Evolutionary conservation across 2,797 vertebrate species (phyloP).

Genomic region (Diplodus sargus): DNA sequence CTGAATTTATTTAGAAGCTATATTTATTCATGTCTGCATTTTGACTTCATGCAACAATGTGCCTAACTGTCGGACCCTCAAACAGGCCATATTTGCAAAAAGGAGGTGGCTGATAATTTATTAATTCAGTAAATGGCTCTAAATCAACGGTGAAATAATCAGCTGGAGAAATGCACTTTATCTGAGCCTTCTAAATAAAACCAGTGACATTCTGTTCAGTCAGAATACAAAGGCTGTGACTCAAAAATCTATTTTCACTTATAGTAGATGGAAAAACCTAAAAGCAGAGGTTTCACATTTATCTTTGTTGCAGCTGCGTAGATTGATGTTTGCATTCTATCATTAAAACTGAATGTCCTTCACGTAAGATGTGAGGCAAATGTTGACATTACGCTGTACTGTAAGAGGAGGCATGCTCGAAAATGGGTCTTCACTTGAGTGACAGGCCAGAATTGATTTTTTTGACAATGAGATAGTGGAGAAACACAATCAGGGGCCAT

Average conservation of each 20-base stretch:
- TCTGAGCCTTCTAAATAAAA: slow-evolving; percentile 43
- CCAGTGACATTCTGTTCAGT: slow-evolving; percentile 28
- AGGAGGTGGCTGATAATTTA: slow-evolving; percentile 30
- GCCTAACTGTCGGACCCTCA: slow-evolving; percentile 21
- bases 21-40: slow-evolving; percentile 22
- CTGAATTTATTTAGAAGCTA: slow-evolving; percentile 2
- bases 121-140: slow-evolving; percentile 23
- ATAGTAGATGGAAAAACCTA: slow-evolving; percentile 23
- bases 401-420: slow-evolving; percentile 22
- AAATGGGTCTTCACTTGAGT: slow-evolving; percentile 51
- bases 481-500: slow-evolving; percentile 52
- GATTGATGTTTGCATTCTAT: slow-evolving; percentile 61
- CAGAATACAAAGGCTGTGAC: slow-evolving; percentile 21
- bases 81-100: slow-evolving; percentile 1
- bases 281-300: slow-evolving; percentile 40
- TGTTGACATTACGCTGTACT: slow-evolving; percentile 59
- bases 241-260: slow-evolving; percentile 47
- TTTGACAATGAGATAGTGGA: slow-evolving; percentile 58
- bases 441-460: slow-evolving; percentile 68
- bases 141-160: slow-evolving; percentile 43
- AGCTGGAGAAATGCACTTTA: neutral
- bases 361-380: slow-evolving; percentile 54
- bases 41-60: slow-evolving; percentile 11
- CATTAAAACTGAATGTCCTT: slow-evolving; percentile 64
- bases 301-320: slow-evolving; percentile 44